These are phyloP conservation scores for Sebastes jordani DNA, from an alignment of 2,797 vertebrate genomes.

Conservation along the genomic window DNA sequence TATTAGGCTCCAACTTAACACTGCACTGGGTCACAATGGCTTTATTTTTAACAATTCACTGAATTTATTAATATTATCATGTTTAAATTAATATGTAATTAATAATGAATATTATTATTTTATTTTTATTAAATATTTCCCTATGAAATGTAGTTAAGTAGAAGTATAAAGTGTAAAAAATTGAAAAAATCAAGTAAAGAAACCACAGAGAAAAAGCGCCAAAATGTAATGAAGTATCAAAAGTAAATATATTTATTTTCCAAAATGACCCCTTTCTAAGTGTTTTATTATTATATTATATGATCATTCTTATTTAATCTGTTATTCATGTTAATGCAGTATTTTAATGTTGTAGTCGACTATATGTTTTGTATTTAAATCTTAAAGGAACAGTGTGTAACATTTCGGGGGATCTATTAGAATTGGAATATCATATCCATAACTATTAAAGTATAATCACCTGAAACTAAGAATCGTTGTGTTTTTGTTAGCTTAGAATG, in stretches of 20 bases:
- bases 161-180: not conserved
- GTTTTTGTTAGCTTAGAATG: too few species aligned
- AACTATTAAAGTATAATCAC: too few species aligned
- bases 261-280: not conserved
- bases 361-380: not conserved
- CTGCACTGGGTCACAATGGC: too few species aligned
- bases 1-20: not conserved
- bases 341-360: not conserved
- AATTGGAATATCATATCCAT: too few species aligned
- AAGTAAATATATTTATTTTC: not conserved
- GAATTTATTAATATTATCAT: not conserved
- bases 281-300: not conserved
- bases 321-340: not conserved
- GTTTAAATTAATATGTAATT: too few species aligned
- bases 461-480: too few species aligned
- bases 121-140: not conserved
- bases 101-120: too few species aligned
- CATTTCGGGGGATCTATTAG: too few species aligned
- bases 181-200: not conserved
- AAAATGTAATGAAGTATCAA: not conserved
- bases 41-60: not conserved
- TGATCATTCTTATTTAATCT: not conserved
- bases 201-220: not conserved
- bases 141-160: not conserved
- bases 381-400: too few species aligned